Evolutionary conservation across 1,140 invertebrate genomes (phyloP).

Genomic region (Atta texana): DNA sequence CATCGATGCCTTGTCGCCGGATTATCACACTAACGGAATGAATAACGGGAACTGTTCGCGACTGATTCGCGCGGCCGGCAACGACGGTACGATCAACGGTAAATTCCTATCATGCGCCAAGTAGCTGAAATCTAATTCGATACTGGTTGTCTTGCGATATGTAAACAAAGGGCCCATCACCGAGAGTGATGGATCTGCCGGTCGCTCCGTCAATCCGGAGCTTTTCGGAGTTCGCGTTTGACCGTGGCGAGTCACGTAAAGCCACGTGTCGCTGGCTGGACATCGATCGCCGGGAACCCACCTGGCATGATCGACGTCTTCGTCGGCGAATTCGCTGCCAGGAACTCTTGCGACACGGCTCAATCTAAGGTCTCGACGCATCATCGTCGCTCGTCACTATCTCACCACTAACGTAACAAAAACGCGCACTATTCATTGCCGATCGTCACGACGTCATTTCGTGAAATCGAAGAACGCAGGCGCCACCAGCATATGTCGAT

Average conservation of each 20-base stretch:
- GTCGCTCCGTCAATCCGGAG: neutral
- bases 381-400: conserved; percentile 25
- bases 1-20: neutral
- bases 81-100: neutral
- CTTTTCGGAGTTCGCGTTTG: neutral
- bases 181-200: neutral
- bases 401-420: neutral
- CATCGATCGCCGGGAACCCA: neutral
- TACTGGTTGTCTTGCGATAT: neutral
- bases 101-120: neutral
- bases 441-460: too few species aligned
- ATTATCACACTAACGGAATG: neutral
- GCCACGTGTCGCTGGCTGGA: neutral
- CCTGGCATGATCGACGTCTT: conserved; percentile 59
- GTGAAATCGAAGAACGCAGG: too few species aligned
- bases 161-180: conserved; percentile 63
- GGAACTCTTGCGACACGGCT: conserved; percentile 19
- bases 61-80: neutral
- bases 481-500: too few species aligned
- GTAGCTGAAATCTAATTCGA: neutral
- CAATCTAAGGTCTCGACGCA: neutral
- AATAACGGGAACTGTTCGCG: neutral
- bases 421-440: neutral
- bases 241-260: conserved; percentile 40
- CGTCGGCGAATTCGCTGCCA: conserved; percentile 46